phyloP scores from a whole-genome alignment of 2,113 vertebrate genomes.

The Peromyscus californicus region DNA sequence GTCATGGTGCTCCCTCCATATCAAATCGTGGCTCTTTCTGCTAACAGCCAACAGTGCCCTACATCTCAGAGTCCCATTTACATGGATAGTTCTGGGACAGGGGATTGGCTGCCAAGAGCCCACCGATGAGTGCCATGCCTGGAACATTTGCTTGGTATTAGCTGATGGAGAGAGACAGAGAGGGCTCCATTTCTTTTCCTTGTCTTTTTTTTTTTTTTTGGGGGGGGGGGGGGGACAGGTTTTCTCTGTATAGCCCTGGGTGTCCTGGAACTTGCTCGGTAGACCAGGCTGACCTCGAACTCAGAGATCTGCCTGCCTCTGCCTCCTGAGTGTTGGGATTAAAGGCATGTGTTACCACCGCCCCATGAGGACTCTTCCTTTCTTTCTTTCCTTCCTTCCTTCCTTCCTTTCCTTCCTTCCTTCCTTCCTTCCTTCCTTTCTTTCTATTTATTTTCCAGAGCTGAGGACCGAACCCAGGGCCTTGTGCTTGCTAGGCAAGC shows the following conservation, averaged over 20 bases:
- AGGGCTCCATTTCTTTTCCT: not conserved
- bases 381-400: no score
- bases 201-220: no score
- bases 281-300: not conserved
- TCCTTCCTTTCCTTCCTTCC: no score
- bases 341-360: not conserved
- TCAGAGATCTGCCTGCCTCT: not conserved
- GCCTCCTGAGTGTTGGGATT: not conserved
- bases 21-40: not conserved
- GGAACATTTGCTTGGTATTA: not conserved
- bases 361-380: no score
- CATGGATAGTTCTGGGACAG: not conserved
- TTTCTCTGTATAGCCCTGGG: not conserved
- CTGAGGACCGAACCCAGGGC: no score
- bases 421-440: no score
- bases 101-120: not conserved
- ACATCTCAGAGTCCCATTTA: not conserved
- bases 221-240: no score
- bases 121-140: not conserved
- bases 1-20: not conserved
- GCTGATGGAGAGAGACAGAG: slow-evolving; percentile 15
- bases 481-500: no score
- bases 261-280: not conserved
- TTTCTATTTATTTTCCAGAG: no score
- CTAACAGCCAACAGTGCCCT: not conserved